A percentile compares a stretch with the other conserved stretches of the same genome.
phyloP scores from a whole-genome alignment of 2,797 vertebrate genomes.

The Phoebastria nigripes region DNA sequence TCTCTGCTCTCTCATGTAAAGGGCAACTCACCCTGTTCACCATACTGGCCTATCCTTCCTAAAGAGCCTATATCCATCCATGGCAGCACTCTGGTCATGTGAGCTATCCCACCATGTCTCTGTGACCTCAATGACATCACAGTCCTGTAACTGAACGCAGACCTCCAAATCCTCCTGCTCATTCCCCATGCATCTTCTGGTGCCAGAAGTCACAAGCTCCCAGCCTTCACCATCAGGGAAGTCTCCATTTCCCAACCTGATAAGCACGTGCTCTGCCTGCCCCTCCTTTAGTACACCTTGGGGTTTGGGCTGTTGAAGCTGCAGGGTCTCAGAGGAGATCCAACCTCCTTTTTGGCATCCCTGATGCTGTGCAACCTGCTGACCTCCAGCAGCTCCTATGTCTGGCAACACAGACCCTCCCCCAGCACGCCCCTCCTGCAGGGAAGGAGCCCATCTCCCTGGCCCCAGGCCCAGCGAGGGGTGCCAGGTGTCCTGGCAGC shows the following conservation, averaged over 20 bases:
- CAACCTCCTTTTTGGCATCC: not conserved
- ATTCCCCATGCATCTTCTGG: not conserved
- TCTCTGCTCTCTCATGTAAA: rapidly evolving
- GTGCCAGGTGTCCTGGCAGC: not conserved
- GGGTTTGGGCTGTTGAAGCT: not conserved
- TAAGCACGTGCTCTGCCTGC: not conserved
- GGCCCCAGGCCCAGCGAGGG: not conserved
- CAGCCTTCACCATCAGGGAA: not conserved
- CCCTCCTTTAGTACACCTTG: not conserved
- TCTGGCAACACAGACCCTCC: not conserved
- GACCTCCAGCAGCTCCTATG: not conserved
- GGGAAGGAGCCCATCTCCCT: not conserved
- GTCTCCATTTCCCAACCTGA: not conserved
- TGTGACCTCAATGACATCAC: not conserved
- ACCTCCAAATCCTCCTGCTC: not conserved
- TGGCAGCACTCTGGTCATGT: rapidly evolving
- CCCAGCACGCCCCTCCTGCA: not conserved
- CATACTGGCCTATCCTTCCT: not conserved
- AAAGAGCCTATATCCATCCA: not conserved
- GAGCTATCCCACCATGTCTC: not conserved
- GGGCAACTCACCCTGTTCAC: not conserved
- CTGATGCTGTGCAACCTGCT: not conserved
- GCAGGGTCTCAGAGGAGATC: not conserved
- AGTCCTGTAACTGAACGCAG: not conserved
- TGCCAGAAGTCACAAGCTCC: not conserved